phyloP scores from a whole-genome alignment of 2,113 vertebrate genomes.

The Cephalopterus ornatus region DNA sequence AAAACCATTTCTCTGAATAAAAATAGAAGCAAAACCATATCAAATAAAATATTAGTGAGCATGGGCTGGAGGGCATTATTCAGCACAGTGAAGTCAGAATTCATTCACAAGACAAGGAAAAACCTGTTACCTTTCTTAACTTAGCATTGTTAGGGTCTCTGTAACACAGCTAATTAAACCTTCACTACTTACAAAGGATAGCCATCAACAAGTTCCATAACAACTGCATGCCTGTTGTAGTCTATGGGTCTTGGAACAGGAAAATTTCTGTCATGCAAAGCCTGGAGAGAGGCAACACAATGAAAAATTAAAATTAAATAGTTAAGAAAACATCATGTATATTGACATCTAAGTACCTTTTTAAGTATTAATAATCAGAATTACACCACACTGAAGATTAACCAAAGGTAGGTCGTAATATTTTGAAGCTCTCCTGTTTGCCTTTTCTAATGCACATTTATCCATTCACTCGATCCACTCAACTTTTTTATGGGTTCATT shows the following conservation, averaged over 20 bases:
- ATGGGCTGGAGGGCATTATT: background rate
- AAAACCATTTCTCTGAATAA: background rate
- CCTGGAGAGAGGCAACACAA: constrained; percentile 67
- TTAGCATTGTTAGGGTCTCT: background rate
- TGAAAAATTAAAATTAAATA: background rate
- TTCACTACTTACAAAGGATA: constrained; percentile 88
- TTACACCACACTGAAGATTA: background rate
- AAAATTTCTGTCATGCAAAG: constrained; percentile 88
- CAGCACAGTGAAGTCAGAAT: background rate
- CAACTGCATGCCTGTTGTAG: constrained; percentile 92
- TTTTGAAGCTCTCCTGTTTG: background rate
- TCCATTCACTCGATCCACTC: background rate
- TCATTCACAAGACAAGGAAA: background rate
- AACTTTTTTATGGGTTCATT: background rate
- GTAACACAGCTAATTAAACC: background rate
- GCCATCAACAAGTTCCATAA: constrained; percentile 95
- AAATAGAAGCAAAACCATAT: background rate
- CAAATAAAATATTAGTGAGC: background rate
- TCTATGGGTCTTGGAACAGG: constrained; percentile 94
- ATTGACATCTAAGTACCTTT: background rate
- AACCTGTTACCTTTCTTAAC: background rate
- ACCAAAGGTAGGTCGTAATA: background rate
- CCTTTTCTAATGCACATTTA: background rate
- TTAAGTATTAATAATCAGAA: background rate
- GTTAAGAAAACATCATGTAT: background rate